Evolutionary conservation across 2,888 invertebrate species (phyloP).

Genomic region (Aricia artaxerxes): DNA sequence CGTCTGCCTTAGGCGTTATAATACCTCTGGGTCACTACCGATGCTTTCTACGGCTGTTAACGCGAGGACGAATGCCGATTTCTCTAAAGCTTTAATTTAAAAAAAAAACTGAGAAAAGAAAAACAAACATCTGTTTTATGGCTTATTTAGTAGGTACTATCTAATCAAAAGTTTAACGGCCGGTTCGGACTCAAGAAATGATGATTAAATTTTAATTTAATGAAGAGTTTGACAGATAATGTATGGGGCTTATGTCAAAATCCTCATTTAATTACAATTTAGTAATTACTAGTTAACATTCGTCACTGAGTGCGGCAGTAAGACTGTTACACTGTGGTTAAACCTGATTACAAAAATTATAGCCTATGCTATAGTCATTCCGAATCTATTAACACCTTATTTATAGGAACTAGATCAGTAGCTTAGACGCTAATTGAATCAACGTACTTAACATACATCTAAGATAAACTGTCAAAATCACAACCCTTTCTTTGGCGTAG

Average conservation of each 20-base stretch:
- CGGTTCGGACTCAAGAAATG: too few relatives aligned
- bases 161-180: too few relatives aligned
- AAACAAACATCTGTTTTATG: neutral
- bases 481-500: neutral
- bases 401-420: too few relatives aligned
- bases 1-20: conserved; percentile 56
- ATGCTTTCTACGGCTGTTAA: conserved; percentile 16
- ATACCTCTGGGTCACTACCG: conserved; percentile 68
- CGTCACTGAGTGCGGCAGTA: too few relatives aligned
- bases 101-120: neutral
- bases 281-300: too few relatives aligned
- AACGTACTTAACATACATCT: neutral
- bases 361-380: neutral
- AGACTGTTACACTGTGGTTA: neutral
- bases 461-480: neutral
- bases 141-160: too few relatives aligned
- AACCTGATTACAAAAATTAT: neutral
- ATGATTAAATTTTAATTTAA: too few relatives aligned
- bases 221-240: too few relatives aligned
- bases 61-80: neutral
- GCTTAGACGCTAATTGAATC: neutral
- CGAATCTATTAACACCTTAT: neutral
- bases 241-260: too few relatives aligned
- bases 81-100: neutral
- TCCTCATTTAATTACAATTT: too few relatives aligned